Evolutionary conservation across 1,140 invertebrate species (phyloP), one percentile per base, ranked within the genome.

Genomic region (Cepaea nemoralis): DNA sequence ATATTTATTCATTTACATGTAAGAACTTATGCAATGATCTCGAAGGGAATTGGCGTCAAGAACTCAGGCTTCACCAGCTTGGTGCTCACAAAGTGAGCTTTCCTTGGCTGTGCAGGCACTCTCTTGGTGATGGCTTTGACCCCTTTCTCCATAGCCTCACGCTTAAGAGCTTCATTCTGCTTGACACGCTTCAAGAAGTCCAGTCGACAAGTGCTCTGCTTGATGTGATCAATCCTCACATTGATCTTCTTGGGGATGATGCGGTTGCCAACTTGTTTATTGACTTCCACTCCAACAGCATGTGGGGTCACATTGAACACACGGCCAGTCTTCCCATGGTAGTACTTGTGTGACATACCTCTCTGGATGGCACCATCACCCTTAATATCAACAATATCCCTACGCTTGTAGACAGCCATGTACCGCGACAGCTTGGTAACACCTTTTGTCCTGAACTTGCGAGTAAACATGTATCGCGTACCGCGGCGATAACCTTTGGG

Each of bases 321-420:
- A 85, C 97, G 94, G 19, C 98, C 98, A 83, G 99, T 99, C 92
- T 98, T 99, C 33, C 99, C 99, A 88, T 80, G 78, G 90, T 99
- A 99, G 14, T 94, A 96, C 92, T 99, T 99, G 93, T 98, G 96
- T 39, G 99, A 98, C 97, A 99, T 98, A 91, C 99, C 99, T 91
- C 99, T 99, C 91, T 99, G 98, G 5, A 99, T 97, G 78, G 98
- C 98, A 89, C 98, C 98, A 93, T 99, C 98, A 83, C 98, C 98
- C 94, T n/a, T n/a, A 97, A 99, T 98, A 89, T 99, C 98, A 84
- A 99, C 98, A 90, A 99, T 97, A 91, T 99, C 98, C 67, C 98
- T 98, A 84, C 96, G 95, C 94, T n/a, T n/a, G 94, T 99, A 99
- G 33, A 97, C 96, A 93, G 96, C 96, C 95, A 99, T 95, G 91